Evolutionary conservation across 2,113 vertebrate species (phyloP), one percentile per base, ranked within the genome.

Genomic region (Dendropsophus ebraccatus): DNA sequence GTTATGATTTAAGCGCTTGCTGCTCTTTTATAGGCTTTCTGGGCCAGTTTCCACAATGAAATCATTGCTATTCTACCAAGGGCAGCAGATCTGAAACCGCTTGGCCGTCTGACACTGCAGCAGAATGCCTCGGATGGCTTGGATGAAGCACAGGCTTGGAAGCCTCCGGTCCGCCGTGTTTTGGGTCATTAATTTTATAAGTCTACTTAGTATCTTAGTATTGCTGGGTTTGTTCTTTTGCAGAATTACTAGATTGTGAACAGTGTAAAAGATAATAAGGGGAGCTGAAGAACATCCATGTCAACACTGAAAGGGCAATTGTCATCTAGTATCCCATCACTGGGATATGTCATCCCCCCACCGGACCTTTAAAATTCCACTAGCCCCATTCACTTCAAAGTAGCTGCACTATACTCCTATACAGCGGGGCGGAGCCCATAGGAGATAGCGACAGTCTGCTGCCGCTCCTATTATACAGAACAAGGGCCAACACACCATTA

Each of bases 1-100:
- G 54, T 60, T 67, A 49, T 25, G 37, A 12, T 32, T 67, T 67
- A 81, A 67, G 21, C 13, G 41, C 58, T 81, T 5, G 58, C 32
- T 50, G 79, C 79, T 81, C 79, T 80, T 80, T 80, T 81, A 81
- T 81, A 41, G 79, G n/a, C 60, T 81, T 81, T 81, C 50, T 67
- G 58, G 60, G 58, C 35, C 41, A 47, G 50, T 28, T 62, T 69
- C 79, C 79, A 81, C 79, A 67, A 81, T 69, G 37, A 81, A 81
- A 23, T 81, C 60, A 81, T 81, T 81, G 54, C 77, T 80, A 80
- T 80, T 60, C 77, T 32, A 80, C 54, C 50, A 62, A 49, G 25
- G 56, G 60, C 37, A 49, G 79, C 60, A 69, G 58, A 69, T 69
- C 25, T 49, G 60, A 69, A 8, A 62, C n/a, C 21, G 79, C 49